These are phyloP conservation scores for Sitobion miscanthi DNA, from an alignment of 1,140 invertebrate species.

Conservation along the genomic window DNA sequence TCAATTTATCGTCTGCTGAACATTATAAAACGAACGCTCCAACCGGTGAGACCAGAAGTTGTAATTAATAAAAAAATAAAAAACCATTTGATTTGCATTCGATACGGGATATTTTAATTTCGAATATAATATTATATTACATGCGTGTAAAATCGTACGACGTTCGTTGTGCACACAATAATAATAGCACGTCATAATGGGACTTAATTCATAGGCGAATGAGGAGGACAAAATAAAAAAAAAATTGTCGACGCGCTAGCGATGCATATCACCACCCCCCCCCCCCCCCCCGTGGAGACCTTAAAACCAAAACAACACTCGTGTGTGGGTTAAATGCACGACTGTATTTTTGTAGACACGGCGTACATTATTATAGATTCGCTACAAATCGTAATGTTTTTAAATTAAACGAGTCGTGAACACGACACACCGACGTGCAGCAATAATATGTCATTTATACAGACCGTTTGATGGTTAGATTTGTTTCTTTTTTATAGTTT, in stretches of 20 bases:
- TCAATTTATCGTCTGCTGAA: background rate
- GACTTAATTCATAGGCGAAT: slow-evolving; percentile 29
- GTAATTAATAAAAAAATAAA: background rate
- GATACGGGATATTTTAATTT: background rate
- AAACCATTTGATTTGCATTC: background rate
- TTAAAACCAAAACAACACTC: background rate
- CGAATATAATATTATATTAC: background rate
- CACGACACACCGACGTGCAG: background rate
- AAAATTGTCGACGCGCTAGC: slow-evolving; percentile 11
- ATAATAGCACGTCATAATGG: background rate
- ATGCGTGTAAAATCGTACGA: background rate
- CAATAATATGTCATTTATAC: background rate
- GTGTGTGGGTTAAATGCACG: background rate
- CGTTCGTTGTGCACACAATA: background rate
- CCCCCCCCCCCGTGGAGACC: background rate
- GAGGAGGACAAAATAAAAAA: background rate
- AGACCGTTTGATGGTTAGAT: background rate
- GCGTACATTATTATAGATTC: background rate
- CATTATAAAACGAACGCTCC: background rate
- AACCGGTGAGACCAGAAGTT: background rate
- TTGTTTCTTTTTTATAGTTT: background rate
- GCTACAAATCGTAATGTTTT: background rate
- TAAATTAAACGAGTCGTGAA: slow-evolving; percentile 18
- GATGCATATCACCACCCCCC: background rate
- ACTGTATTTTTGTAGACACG: background rate